These are phyloP conservation scores for Sorex fumeus DNA, from an alignment of 2,113 vertebrate genomes.

Conservation along the genomic window DNA sequence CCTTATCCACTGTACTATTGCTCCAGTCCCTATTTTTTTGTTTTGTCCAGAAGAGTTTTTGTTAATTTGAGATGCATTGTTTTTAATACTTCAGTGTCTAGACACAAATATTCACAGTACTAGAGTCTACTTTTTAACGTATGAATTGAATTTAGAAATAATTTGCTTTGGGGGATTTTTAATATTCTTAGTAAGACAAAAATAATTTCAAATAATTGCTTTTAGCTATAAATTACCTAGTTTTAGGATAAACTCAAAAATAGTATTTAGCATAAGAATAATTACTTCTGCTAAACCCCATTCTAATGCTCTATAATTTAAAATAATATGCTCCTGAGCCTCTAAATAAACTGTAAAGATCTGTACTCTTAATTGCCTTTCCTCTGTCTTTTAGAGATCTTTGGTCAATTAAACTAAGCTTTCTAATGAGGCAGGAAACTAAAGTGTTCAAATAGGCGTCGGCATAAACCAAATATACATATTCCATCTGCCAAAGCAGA, in stretches of 20 bases:
- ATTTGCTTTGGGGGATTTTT: constrained; percentile 70
- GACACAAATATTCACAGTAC: constrained; percentile 45
- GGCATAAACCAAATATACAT: constrained; percentile 38
- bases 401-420: constrained; percentile 63
- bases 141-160: constrained; percentile 69
- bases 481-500: constrained; percentile 1
- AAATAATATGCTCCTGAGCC: constrained; percentile 67
- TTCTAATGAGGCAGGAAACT: constrained; percentile 70
- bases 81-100: constrained; percentile 51
- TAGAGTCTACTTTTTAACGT: constrained; percentile 35
- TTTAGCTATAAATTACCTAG: constrained; percentile 72
- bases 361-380: constrained; percentile 65
- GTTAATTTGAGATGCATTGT: constrained; percentile 17
- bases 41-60: constrained; percentile 21
- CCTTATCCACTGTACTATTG: too few relatives aligned
- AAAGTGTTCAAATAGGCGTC: constrained; percentile 42
- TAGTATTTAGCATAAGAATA: constrained; percentile 74
- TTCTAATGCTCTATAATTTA: constrained; percentile 63
- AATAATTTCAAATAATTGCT: constrained; percentile 75
- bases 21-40: too few relatives aligned
- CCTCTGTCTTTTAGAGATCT: constrained; percentile 58
- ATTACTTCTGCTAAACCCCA: constrained; percentile 58
- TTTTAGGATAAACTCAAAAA: constrained; percentile 74
- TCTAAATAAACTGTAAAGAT: constrained; percentile 64
- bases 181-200: constrained; percentile 72